Evolutionary conservation across 1,140 invertebrate species (phyloP).

Genomic region (Cyrtorhinus lividipennis): DNA sequence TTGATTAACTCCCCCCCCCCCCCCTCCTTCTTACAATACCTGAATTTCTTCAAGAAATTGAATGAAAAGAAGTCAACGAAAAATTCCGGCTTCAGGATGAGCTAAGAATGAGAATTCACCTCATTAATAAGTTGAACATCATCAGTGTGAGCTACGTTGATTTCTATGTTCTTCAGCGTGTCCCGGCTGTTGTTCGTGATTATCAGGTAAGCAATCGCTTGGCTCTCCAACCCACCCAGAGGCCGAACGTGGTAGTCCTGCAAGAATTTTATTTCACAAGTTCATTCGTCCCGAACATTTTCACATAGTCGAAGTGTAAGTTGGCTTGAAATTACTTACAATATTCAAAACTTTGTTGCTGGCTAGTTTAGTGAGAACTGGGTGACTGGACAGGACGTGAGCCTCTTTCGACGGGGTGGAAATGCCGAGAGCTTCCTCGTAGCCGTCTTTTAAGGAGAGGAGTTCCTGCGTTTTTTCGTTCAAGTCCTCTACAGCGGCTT

Average conservation of each 20-base stretch:
- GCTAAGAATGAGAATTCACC: too few species aligned
- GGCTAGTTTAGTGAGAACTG: slow-evolving; percentile 29
- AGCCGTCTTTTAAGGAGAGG: slow-evolving; percentile 28
- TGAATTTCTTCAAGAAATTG: too few species aligned
- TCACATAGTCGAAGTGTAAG: too few species aligned
- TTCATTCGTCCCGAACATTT: too few species aligned
- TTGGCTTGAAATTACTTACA: slow-evolving; percentile 24
- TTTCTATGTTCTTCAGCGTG: slow-evolving; percentile 42
- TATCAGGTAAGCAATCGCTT: slow-evolving; percentile 37
- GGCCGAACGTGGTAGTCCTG: slow-evolving; percentile 40
- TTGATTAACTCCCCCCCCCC: too few species aligned
- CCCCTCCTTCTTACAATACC: too few species aligned
- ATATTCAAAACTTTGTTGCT: slow-evolving; percentile 34
- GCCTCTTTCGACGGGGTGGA: slow-evolving; percentile 86
- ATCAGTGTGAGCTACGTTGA: slow-evolving; percentile 43
- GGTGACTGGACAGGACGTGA: slow-evolving; percentile 27
- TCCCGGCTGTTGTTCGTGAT: slow-evolving; percentile 36
- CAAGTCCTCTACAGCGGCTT: slow-evolving; percentile 31
- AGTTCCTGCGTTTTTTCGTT: slow-evolving; percentile 7
- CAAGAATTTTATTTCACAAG: too few species aligned
- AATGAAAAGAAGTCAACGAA: too few species aligned
- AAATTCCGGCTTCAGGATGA: too few species aligned
- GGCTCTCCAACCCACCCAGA: slow-evolving; percentile 35
- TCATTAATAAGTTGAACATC: slow-evolving; percentile 39
- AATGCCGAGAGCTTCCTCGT: slow-evolving; percentile 52